These are phyloP conservation scores for Parapsyche elsis DNA, from an alignment of 1,140 invertebrate species.

Conservation along the genomic window DNA sequence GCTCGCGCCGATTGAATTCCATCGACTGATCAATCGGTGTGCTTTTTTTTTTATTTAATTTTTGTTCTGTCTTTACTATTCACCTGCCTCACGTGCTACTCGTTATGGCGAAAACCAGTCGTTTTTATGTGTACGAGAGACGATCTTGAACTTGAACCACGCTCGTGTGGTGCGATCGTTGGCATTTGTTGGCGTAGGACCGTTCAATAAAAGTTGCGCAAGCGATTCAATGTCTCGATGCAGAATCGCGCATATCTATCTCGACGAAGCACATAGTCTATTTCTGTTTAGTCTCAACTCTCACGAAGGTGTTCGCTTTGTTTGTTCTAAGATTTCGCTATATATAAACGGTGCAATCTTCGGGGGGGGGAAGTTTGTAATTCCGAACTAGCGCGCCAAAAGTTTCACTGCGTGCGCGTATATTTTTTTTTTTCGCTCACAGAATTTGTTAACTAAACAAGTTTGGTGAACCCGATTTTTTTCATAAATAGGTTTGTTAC, in stretches of 20 bases:
- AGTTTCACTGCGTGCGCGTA: no score
- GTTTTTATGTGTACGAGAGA: neutral
- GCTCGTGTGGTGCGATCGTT: neutral
- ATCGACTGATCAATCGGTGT: no score
- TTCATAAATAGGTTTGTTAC: no score
- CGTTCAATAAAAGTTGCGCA: neutral
- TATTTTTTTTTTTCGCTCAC: no score
- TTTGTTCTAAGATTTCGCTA: neutral
- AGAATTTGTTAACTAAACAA: no score
- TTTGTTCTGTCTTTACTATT: no score
- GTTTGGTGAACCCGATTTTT: no score
- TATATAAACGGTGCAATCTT: neutral
- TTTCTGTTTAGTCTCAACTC: neutral
- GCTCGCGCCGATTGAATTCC: no score
- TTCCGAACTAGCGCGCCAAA: no score
- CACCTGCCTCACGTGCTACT: neutral
- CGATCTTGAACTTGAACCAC: conserved; percentile 26
- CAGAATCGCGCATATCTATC: no score
- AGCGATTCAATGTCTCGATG: neutral
- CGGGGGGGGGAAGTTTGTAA: no score
- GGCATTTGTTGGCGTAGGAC: conserved; percentile 1
- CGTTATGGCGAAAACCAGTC: neutral
- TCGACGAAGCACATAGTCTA: neutral
- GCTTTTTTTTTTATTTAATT: no score
- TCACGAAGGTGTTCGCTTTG: neutral